Conservation (phyloP, 2,888 invertebrate genomes). For the Elysia crispata region DNA sequence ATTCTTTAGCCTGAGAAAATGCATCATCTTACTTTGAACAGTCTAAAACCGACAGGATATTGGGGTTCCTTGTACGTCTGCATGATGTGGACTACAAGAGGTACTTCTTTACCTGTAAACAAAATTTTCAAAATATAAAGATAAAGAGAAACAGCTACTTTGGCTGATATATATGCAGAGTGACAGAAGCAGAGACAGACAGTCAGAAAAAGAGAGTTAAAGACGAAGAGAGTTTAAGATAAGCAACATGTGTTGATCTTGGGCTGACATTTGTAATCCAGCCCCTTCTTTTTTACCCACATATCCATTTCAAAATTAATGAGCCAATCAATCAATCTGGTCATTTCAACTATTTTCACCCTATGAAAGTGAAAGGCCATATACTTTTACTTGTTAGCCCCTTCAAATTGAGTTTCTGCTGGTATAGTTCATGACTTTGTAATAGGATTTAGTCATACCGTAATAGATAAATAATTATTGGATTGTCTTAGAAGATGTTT, state of each 20-base stretch:
- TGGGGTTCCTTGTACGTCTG: constrained; percentile 49
- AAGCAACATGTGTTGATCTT: background rate
- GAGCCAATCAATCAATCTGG: too few species aligned
- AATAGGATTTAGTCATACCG: too few species aligned
- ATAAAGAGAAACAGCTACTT: background rate
- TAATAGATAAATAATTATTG: too few species aligned
- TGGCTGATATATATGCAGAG: background rate
- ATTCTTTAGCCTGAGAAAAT: too few species aligned
- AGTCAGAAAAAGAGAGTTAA: background rate
- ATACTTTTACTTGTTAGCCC: too few species aligned
- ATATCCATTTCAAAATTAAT: too few species aligned
- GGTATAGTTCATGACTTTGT: too few species aligned
- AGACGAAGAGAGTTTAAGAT: background rate
- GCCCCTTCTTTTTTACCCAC: too few species aligned
- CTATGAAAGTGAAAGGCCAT: too few species aligned
- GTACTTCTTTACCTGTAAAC: constrained; percentile 34
- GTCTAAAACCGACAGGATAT: constrained; percentile 56
- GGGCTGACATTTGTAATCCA: background rate
- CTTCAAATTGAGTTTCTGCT: too few species aligned
- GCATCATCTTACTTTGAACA: constrained; percentile 54
- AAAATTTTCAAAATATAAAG: background rate
- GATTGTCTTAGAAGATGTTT: too few species aligned
- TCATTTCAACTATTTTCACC: too few species aligned
- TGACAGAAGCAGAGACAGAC: background rate
- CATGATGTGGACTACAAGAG: constrained; percentile 53